Conservation (phyloP, 2,113 vertebrate genomes). For the Tragelaphus imberbis region DNA sequence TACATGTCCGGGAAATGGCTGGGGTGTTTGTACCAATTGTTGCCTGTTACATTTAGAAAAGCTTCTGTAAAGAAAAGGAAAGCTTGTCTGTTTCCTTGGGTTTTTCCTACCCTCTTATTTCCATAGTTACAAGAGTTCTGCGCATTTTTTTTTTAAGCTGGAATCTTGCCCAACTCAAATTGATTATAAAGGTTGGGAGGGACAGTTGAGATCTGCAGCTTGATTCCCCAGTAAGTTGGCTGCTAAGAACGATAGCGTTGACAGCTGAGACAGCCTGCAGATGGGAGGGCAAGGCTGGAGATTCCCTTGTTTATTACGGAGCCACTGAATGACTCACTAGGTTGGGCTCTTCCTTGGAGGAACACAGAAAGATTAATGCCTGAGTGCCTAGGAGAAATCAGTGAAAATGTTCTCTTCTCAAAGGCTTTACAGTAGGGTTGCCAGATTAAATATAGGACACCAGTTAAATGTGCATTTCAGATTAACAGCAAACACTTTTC, state of each 20-base stretch:
- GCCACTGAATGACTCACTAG: slow-evolving; percentile 42
- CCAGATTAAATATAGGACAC: slow-evolving; percentile 21
- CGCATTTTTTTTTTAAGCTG: slow-evolving; percentile 44
- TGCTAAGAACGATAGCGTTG: slow-evolving; percentile 65
- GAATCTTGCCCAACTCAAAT: slow-evolving; percentile 64
- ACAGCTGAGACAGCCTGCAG: slow-evolving; percentile 69
- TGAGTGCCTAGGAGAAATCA: slow-evolving; percentile 36
- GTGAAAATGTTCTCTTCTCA: slow-evolving; percentile 37
- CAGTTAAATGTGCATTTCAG: background rate
- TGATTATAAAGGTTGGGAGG: slow-evolving; percentile 60
- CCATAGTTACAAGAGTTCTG: slow-evolving; percentile 53
- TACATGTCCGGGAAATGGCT: slow-evolving; percentile 25
- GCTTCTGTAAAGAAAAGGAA: slow-evolving; percentile 54
- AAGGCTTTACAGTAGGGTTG: background rate
- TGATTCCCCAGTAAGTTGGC: slow-evolving; percentile 45
- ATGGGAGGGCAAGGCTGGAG: slow-evolving; percentile 75
- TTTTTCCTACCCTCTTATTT: slow-evolving; percentile 63
- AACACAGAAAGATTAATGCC: slow-evolving; percentile 23
- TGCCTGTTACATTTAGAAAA: background rate
- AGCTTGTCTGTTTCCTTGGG: background rate
- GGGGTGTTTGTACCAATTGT: background rate
- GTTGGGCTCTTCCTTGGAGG: slow-evolving; percentile 33
- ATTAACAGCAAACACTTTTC: background rate
- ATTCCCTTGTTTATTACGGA: slow-evolving; percentile 63
- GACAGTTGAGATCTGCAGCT: slow-evolving; percentile 54